These are phyloP conservation scores for Theocolax elegans DNA, from an alignment of 1,140 invertebrate species.

Conservation along the genomic window DNA sequence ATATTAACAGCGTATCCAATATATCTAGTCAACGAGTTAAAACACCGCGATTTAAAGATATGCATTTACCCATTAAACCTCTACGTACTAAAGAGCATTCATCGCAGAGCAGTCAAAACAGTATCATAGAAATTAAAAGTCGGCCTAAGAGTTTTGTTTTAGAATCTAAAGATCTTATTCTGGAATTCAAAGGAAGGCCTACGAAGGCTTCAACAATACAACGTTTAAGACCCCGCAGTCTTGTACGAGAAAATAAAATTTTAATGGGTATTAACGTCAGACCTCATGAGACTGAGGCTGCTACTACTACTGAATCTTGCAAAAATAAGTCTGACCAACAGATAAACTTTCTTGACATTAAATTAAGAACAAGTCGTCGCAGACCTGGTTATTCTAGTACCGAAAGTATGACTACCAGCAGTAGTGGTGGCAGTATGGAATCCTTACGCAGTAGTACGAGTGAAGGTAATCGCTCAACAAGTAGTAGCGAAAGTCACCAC, in stretches of 20 bases:
- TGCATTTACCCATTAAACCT: constrained; percentile 75
- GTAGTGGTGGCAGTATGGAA: constrained; percentile 86
- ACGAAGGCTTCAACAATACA: constrained; percentile 61
- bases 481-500: constrained; percentile 81
- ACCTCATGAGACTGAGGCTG: constrained; percentile 64
- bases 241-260: constrained; percentile 68
- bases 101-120: constrained; percentile 74
- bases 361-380: constrained; percentile 63
- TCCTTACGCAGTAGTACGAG: constrained; percentile 84
- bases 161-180: constrained; percentile 71
- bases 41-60: constrained; percentile 76
- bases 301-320: constrained; percentile 25
- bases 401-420: constrained; percentile 86
- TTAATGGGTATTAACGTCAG: constrained; percentile 77
- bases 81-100: constrained; percentile 70
- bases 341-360: constrained; percentile 57
- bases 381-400: constrained; percentile 82
- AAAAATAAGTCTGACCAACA: neutral
- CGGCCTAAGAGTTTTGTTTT: constrained; percentile 65
- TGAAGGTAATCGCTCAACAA: constrained; percentile 83
- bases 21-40: constrained; percentile 72
- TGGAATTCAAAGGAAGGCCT: constrained; percentile 77
- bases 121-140: constrained; percentile 72
- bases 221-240: constrained; percentile 64
- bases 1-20: constrained; percentile 81